A percentile compares a stretch with the other conserved stretches of the same genome.
These are phyloP conservation scores for Sebastes variabilis DNA, from an alignment of 2,797 vertebrate genomes.

Conservation along the genomic window DNA sequence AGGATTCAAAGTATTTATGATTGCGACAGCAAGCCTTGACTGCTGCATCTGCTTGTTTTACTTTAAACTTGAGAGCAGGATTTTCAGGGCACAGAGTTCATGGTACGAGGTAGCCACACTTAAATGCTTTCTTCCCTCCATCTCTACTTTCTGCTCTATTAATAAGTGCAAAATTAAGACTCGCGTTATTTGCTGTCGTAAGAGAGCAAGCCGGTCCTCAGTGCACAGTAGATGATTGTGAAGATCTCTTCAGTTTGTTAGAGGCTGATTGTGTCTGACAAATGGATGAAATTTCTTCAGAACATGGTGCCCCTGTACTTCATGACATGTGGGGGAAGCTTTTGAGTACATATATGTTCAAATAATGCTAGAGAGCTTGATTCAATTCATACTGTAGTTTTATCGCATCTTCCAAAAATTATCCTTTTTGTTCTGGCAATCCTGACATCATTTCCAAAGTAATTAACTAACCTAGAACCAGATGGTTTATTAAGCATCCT, in stretches of 20 bases:
- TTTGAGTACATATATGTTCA: not conserved
- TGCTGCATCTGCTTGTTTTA: constrained; percentile 14
- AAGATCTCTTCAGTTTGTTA: not conserved
- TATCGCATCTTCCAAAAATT: not conserved
- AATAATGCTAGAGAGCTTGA: not conserved
- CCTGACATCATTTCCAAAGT: not conserved
- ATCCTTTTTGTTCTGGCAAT: not conserved
- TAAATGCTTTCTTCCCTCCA: not conserved
- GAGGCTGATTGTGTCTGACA: constrained; percentile 3
- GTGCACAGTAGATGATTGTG: not conserved
- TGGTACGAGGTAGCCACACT: not conserved
- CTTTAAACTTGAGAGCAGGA: not conserved
- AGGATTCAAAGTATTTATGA: constrained; percentile 25
- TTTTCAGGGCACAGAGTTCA: constrained; percentile 24
- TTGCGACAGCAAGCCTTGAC: constrained; percentile 11
- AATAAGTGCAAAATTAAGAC: not conserved
- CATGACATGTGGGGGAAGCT: not conserved
- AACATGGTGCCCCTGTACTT: not conserved
- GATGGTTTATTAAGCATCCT: constrained; percentile 11
- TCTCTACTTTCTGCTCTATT: not conserved
- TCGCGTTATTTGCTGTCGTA: not conserved
- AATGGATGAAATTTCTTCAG: not conserved
- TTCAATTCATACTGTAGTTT: too few species aligned
- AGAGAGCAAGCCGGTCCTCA: not conserved
- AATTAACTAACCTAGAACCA: not conserved